A percentile compares a stretch with the other conserved stretches of the same genome.
These are phyloP conservation scores for Synergus umbraculus DNA, from an alignment of 2,888 invertebrate genomes.

Conservation along the genomic window DNA sequence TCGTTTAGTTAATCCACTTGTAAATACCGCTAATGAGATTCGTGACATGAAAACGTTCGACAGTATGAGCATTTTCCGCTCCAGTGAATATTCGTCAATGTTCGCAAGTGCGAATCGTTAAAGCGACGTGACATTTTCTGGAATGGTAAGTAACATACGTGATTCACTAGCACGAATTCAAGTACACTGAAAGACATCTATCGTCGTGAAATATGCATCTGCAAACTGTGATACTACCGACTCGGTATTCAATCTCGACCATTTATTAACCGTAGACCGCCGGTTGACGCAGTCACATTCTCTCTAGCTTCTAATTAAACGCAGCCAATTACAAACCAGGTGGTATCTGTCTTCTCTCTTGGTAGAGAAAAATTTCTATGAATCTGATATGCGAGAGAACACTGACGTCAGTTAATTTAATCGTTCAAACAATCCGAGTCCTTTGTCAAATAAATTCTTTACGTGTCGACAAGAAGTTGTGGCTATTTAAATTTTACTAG, in stretches of 20 bases:
- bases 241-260: conserved; percentile 36
- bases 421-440: conserved; percentile 19
- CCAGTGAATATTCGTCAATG: conserved; percentile 12
- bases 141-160: conserved; percentile 30
- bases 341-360: neutral
- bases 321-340: conserved; percentile 26
- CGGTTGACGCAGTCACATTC: conserved; percentile 36
- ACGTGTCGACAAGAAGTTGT: conserved; percentile 1
- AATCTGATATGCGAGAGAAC: conserved; percentile 6
- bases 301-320: conserved; percentile 30
- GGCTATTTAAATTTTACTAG: conserved; percentile 4
- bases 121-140: conserved; percentile 18
- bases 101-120: conserved; percentile 16
- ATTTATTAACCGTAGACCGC: conserved; percentile 37
- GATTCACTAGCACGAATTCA: conserved; percentile 47
- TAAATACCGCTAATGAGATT: conserved; percentile 20
- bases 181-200: conserved; percentile 49
- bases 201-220: conserved; percentile 51
- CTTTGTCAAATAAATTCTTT: neutral
- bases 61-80: conserved; percentile 6
- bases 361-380: conserved; percentile 7
- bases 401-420: conserved; percentile 28
- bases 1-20: neutral
- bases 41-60: conserved; percentile 16
- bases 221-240: conserved; percentile 38